Evolutionary conservation across 1,140 invertebrate genomes (phyloP), one percentile per base, ranked within the genome.

Genomic region (Tribolium madens): DNA sequence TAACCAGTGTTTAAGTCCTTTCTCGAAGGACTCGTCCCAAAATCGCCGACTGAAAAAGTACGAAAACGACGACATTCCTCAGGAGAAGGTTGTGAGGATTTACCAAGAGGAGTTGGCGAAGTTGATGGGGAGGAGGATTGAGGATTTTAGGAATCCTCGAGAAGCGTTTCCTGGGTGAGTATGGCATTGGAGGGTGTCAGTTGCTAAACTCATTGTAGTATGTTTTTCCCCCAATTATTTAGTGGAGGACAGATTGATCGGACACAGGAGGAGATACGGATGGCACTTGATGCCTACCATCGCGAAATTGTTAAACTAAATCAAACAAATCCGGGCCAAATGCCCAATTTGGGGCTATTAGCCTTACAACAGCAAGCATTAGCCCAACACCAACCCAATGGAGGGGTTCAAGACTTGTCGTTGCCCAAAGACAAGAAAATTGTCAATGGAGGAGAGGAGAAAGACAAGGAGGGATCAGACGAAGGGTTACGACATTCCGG

Each of bases 51-150:
- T 95, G 74, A 91, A 94, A 82, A 94, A 96, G 83, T 94, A 95
- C 84, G 93, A 96, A 86, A 96, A 97, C 85, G 96, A 97, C 85
- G 96, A 98, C 87, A 95, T 98, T 87, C 93, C 97, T 50, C 97
- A 98, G 87, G 98, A 99, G 84, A 98, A 99, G 87, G 96, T 99
- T 80, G 93, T 96, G 10, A 91, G 96, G 83, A 97, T 99, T 82
- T 99, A 99, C 85, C 96, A 99, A 81, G 97, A 98, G 85, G 96
- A 98, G 84, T 87, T 98, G 46, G 93, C 95, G 48, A 98, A 98
- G 85, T 90, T 99, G 12, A 96, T 97, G 91, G 93, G 93, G 26
- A 88, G 92, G 81, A 87, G 92, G 74, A 89, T 93, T 15, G 92
- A 93, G 14, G 93, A 93, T 81, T 88, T 92, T 77, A 88, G 92